Conservation (phyloP, 2,888 invertebrate genomes). For the Polyommatus iphigenia region DNA sequence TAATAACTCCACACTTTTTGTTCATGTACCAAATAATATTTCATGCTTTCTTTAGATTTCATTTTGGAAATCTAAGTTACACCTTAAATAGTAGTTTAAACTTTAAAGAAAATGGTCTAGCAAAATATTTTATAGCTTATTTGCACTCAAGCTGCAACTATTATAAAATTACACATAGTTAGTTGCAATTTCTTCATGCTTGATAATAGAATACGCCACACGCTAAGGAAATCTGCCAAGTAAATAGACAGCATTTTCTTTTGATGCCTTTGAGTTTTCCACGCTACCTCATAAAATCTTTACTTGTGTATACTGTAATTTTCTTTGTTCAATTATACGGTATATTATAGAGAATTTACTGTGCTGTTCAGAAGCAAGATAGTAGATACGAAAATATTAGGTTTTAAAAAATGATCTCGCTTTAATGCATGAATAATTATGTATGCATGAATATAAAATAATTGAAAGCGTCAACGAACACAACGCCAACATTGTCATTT, state of each 20-base stretch:
- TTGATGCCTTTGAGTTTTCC: slow-evolving; percentile 20
- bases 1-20: neutral
- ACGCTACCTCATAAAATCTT: neutral
- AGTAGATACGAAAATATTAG: neutral
- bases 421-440: no score
- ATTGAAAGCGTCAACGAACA: no score
- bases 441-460: no score
- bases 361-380: neutral
- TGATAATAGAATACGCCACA: slow-evolving; percentile 27
- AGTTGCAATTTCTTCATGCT: slow-evolving; percentile 22
- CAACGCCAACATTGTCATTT: no score
- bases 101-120: neutral
- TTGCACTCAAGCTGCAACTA: neutral
- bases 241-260: slow-evolving; percentile 28
- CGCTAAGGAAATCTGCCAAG: slow-evolving; percentile 18
- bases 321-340: neutral
- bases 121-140: neutral
- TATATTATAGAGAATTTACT: neutral
- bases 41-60: neutral
- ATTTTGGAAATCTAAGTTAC: neutral
- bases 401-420: no score
- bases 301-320: neutral
- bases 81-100: neutral
- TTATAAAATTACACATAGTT: slow-evolving; percentile 26
- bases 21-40: neutral